Evolutionary conservation across 2,113 vertebrate species (phyloP).

Genomic region (Anarhynchus alexandrinus): DNA sequence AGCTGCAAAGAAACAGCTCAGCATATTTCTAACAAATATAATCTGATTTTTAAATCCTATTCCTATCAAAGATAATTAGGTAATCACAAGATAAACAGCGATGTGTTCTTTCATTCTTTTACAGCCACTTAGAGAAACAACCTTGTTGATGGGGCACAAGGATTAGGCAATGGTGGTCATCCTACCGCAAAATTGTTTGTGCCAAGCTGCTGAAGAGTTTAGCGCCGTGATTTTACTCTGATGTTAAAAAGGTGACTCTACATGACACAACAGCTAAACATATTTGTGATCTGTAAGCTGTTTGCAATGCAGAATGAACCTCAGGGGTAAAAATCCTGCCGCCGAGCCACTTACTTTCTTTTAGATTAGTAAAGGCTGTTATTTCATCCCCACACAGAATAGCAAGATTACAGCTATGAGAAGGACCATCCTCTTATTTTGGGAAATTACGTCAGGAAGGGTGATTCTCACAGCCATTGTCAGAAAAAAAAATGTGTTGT

Average conservation of each 20-base stretch:
- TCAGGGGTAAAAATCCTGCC: background rate
- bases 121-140: conserved; percentile 24
- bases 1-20: conserved; percentile 24
- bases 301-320: background rate
- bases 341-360: background rate
- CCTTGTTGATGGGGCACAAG: background rate
- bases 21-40: conserved; percentile 30
- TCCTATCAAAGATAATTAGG: conserved; percentile 36
- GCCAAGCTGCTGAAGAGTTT: background rate
- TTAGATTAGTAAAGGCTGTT: background rate
- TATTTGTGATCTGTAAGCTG: background rate
- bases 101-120: background rate
- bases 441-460: background rate
- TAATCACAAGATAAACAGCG: background rate
- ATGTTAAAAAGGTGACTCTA: background rate
- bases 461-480: background rate
- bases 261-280: background rate
- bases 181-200: background rate
- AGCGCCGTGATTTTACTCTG: background rate
- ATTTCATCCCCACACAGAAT: background rate
- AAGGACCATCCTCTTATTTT: background rate
- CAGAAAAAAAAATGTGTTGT: background rate
- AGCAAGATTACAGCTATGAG: background rate
- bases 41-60: conserved; percentile 23
- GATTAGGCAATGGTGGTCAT: background rate